phyloP scores from a whole-genome alignment of 1,140 invertebrate genomes.

The Meloidogyne floridensis region DNA sequence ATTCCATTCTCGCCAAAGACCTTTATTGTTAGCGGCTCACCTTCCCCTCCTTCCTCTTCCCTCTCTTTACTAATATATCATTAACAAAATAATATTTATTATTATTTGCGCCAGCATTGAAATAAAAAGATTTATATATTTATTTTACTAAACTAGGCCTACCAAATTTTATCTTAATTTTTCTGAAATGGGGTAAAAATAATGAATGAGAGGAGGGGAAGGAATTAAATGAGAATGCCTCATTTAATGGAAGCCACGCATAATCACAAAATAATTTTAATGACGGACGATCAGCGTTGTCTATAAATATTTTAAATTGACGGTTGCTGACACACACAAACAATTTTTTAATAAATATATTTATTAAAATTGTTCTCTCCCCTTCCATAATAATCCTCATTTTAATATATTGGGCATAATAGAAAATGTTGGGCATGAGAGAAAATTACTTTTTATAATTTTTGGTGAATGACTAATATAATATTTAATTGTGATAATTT shows the following conservation, averaged over 20 bases:
- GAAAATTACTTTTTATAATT: too few species aligned
- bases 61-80: neutral
- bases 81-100: neutral
- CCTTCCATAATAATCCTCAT: neutral
- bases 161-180: conserved; percentile 7
- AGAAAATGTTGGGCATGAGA: neutral
- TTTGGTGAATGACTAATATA: too few species aligned
- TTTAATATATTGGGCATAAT: neutral
- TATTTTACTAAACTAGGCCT: neutral
- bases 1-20: neutral
- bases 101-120: neutral
- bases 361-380: neutral
- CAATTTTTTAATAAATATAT: neutral
- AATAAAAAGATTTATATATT: neutral
- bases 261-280: neutral
- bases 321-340: neutral
- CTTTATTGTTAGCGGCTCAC: neutral
- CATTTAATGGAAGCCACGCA: conserved; percentile 1
- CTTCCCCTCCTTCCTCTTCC: neutral
- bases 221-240: neutral
- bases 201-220: neutral
- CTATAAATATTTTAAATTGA: neutral
- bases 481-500: too few species aligned
- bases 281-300: neutral
- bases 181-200: conserved; percentile 1